Base-by-base conservation (phyloP, 2,113 vertebrate genomes). In the Orthonyx spaldingii region DNA sequence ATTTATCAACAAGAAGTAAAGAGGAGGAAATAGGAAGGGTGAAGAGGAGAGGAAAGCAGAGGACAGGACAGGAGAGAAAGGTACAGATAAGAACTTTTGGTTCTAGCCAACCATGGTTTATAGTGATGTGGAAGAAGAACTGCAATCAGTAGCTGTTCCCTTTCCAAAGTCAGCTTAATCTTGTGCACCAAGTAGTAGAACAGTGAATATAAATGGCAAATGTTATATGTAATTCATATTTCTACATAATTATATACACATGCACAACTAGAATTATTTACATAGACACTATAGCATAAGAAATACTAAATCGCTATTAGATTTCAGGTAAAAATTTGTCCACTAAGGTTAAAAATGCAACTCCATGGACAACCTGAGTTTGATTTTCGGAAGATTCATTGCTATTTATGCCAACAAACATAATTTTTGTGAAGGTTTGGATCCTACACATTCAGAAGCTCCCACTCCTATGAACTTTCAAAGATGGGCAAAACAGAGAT, bases 381-480 rank as follows among this genome's bases (percentile, higher is more conserved):
- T 71, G 39, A 44, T 79, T 86, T 69, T 75, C 39, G 41, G 24
- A 89, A 63, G 1, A 3, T 65, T 19, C 22, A 9, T 37, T 82
- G 5, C 15, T 71, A 28, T 33, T 11, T 63, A 15, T 79, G 13
- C 15, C 26, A 75, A 23, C 6, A 75, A 55, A 24, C 1, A 13
- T 11, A 60, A 16, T 16, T 79, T 68, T 56, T 70, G 4, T 59
- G 35, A 78, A 77, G 7, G 7, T 21, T 27, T 0, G 0, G 2
- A 19, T 77, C 35, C 30, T 89, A 32, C 16, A 35, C 1, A 21
- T 64, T 50, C 49, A 82, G 52, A 61, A 61, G 6, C 1, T 69
- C 10, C 4, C 44, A 63, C 33, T 49, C 10, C 18, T 59, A 39
- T 8, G 9, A 49, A 8, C 24, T 13, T 63, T 61, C n/a, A 66